Evolutionary conservation across 2,113 vertebrate species (phyloP).

Genomic region (Psilopogon haemacephalus): DNA sequence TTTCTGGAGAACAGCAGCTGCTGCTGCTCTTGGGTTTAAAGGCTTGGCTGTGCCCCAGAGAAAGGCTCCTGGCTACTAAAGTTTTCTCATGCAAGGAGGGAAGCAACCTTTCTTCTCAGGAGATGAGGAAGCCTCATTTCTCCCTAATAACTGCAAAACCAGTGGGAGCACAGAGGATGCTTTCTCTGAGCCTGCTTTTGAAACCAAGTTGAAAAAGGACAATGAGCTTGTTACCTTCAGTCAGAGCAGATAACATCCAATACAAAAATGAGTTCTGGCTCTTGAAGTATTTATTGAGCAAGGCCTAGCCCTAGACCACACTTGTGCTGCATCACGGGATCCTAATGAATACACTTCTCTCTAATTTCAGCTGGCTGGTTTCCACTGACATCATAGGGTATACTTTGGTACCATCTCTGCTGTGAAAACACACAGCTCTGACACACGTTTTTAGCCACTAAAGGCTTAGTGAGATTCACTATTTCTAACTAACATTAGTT

Average conservation of each 20-base stretch:
- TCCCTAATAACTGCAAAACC: neutral
- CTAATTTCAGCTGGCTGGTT: neutral
- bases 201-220: neutral
- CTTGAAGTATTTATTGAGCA: neutral
- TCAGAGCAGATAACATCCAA: neutral
- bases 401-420: neutral
- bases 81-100: neutral
- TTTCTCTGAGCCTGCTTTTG: neutral
- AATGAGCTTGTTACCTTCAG: neutral
- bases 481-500: neutral
- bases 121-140: accelerated
- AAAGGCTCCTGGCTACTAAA: neutral
- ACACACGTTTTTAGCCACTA: neutral
- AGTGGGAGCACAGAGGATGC: neutral
- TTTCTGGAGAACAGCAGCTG: neutral
- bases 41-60: neutral
- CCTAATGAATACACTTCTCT: neutral
- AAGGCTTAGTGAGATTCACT: neutral
- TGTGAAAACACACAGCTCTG: neutral
- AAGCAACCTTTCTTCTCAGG: neutral
- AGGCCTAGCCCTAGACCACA: accelerated
- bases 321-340: neutral
- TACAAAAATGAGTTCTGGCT: neutral
- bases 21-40: neutral
- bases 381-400: neutral